Base-by-base conservation (phyloP, 92 coral and sea anemone species). In the Heteractis magnifica region DNA sequence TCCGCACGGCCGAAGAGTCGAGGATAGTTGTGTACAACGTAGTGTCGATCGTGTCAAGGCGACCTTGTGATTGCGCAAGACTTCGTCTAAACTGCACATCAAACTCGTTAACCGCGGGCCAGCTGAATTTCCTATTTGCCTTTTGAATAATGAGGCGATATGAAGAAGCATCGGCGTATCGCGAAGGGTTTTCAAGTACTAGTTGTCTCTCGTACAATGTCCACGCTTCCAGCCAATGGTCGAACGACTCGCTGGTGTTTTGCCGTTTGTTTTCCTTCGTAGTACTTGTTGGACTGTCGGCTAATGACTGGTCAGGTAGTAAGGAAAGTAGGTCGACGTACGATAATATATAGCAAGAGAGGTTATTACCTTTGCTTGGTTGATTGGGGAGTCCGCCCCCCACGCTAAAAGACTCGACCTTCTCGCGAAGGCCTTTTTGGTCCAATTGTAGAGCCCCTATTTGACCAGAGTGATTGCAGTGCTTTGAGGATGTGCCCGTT, bases 11-110 rank as follows among this genome's bases (percentile, higher is more conserved):
- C 4, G 81, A 82, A 1, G 81, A 75, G 65, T 82, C 86, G 53
- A 82, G 81, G 21, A 82, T 82, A 3, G 81, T 82, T 23, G 86
- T 59, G 68, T 82, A 82, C 6, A 82, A 19, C n/a, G 86, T 83
- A 3, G 81, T 53, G 49, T 83, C 86, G 76, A 79, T 48, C 51
- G 26, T 55, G 56, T 82, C 79, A 20, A 82, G 26, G 34, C 15
- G 79, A 4, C 79, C 56, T 4, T 15, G 79, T 6, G 13, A 49
- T 20, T 6, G 16, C 4, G 79, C 13, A 6, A 76, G 79, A 23
- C 62, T 51, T 14, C 3, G 60, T 5, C 79, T 56, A 76, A 5
- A 76, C 26, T 76, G 79, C 11, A 76, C 79, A 44, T 76, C 79
- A 51, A 76, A 76, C 20, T 76, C 79, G 62, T 76, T 44, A 15